These are phyloP conservation scores for Tetragonula clypearis DNA, from an alignment of 1,140 invertebrate species.

Conservation along the genomic window DNA sequence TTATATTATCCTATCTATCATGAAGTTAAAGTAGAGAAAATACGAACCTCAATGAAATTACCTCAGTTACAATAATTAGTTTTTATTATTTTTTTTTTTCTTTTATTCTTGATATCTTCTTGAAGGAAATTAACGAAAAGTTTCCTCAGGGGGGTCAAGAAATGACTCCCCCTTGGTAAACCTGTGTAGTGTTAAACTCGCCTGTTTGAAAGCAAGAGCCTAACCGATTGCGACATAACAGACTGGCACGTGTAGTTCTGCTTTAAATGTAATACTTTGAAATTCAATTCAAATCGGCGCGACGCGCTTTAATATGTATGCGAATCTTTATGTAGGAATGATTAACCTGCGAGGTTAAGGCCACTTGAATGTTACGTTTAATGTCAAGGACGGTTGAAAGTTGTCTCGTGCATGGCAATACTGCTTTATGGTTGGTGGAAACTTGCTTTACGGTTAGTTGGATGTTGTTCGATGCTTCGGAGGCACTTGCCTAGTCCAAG, in stretches of 20 bases:
- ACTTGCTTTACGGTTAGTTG: slow-evolving; percentile 27
- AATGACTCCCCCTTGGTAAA: no score
- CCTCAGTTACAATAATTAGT: no score
- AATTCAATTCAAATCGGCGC: neutral
- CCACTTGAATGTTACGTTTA: slow-evolving; percentile 40
- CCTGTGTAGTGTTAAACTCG: no score
- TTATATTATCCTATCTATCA: no score
- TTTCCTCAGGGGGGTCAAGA: no score
- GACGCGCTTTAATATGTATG: slow-evolving; percentile 43
- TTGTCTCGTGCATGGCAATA: neutral
- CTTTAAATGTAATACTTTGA: neutral
- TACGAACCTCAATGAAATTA: no score
- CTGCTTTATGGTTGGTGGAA: neutral
- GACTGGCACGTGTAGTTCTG: no score
- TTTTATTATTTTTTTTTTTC: no score
- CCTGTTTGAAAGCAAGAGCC: neutral
- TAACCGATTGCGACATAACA: neutral
- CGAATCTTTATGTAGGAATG: slow-evolving; percentile 22
- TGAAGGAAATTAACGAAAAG: no score
- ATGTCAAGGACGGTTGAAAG: slow-evolving; percentile 56
- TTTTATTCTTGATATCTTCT: no score
- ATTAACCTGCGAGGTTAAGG: slow-evolving; percentile 29
- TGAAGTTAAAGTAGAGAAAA: no score
- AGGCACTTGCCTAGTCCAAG: slow-evolving; percentile 3
- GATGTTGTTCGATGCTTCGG: slow-evolving; percentile 1